Base-by-base conservation (phyloP, 2,888 invertebrate genomes). In the Lacanobia oleracea region DNA sequence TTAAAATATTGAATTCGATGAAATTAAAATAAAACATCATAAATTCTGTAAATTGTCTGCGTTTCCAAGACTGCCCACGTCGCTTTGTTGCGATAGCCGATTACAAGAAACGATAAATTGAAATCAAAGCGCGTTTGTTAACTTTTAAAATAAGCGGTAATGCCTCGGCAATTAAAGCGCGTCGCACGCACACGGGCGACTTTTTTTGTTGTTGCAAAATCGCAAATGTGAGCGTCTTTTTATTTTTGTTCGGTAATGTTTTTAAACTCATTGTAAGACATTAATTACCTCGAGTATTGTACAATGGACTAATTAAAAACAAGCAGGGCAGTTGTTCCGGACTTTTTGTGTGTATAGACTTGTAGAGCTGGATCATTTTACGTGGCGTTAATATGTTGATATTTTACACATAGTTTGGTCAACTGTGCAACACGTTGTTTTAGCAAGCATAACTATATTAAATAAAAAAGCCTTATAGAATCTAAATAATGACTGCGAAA, bases 81-180 rank as follows among this genome's bases (percentile, higher is more conserved):
- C 18, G 79, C 69, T 71, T 76, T 77, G 56, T 75, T 53, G 65
- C 60, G 54, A 67, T 74, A 51, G 54, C 10, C 72, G 72, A 77
- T 85, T 79, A 81, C 79, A 81, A 77, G 77, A 81, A 83, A 71
- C 79, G 84, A 84, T 85, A 77, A 86, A 85, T 72, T 61, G 77
- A 74, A 84, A 84, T 84, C 79, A 81, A 79, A 84, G 72, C 81
- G 75, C 70, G 73, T 70, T 70, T 71, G 67, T 70, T 70, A 45
- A 62, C 75, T 72, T 72, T 72, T 86, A 72, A 81, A 84, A 65
- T 75, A 74, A 77, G 72, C 65, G 59, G 74, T 86, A 84, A 79
- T 84, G 71, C 61, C 37, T 63, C 51, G 62, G 72, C 73, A 84
- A 86, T 81, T 84, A 86, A 86, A 66, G 40, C 63, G 43, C 21